Evolutionary conservation across 2,113 vertebrate genomes (phyloP).

Genomic region (Calyptommatus sinebrachiatus): DNA sequence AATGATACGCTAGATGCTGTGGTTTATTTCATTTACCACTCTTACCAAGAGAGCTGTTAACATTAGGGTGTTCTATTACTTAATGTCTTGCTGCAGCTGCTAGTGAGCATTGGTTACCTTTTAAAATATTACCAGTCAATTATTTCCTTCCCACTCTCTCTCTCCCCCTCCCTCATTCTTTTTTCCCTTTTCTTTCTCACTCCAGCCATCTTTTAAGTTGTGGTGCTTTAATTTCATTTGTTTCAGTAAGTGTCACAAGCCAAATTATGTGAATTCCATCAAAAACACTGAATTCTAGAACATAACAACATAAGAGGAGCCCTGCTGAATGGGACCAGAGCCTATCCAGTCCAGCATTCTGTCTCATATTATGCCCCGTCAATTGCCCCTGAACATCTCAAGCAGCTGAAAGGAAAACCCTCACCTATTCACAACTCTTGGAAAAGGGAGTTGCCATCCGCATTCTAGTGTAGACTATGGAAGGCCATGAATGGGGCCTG

Average conservation of each 20-base stretch:
- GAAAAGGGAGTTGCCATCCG: no score
- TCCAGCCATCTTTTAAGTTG: fast-evolving
- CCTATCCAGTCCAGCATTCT: no score
- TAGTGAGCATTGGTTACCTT: conserved; percentile 77
- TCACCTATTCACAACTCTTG: no score
- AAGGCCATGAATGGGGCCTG: no score
- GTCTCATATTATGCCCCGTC: no score
- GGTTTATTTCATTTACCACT: conserved; percentile 81
- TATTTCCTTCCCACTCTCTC: conserved; percentile 41
- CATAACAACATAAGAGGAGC: no score
- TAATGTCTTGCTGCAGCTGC: conserved; percentile 79
- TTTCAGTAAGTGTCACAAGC: neutral
- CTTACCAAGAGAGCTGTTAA: conserved; percentile 83
- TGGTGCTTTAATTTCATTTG: neutral
- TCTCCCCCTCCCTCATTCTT: neutral
- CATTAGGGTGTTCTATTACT: conserved; percentile 81
- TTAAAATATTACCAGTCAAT: conserved; percentile 70
- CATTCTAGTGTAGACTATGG: no score
- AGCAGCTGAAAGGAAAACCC: no score
- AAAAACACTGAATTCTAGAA: no score
- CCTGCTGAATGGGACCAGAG: no score
- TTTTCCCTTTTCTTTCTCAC: neutral
- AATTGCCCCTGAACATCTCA: no score
- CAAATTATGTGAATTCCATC: neutral
- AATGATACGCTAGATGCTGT: conserved; percentile 74